phyloP scores from a whole-genome alignment of 2,888 invertebrate genomes.

The Archips crataeganus region DNA sequence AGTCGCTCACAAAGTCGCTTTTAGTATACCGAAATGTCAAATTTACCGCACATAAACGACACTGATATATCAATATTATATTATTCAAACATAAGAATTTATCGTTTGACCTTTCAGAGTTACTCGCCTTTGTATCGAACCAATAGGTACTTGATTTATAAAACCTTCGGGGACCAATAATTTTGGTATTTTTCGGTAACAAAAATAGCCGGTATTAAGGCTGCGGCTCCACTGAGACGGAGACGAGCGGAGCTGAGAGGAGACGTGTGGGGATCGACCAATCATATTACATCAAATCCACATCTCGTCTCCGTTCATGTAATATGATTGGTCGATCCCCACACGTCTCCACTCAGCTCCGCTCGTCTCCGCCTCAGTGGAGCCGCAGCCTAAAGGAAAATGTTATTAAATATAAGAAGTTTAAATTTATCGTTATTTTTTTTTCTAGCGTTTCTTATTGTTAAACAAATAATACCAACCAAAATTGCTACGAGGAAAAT shows the following conservation, averaged over 20 bases:
- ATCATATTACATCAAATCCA: no score
- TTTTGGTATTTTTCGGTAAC: background rate
- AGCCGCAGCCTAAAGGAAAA: background rate
- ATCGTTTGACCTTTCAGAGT: constrained; percentile 5
- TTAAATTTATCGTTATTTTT: background rate
- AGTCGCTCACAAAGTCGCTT: constrained; percentile 25
- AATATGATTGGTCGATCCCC: no score
- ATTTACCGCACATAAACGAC: constrained; percentile 24
- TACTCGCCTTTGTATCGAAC: background rate
- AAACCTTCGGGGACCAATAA: background rate
- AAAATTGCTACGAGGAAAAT: no score
- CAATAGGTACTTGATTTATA: background rate
- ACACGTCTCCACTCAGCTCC: no score
- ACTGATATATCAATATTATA: background rate
- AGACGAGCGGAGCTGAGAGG: no score
- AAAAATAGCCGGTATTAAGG: background rate
- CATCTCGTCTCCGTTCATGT: no score
- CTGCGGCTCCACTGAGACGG: no score
- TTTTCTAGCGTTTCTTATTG: no score
- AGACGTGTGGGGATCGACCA: no score
- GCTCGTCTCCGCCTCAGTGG: no score
- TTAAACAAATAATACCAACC: no score
- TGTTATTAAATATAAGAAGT: background rate
- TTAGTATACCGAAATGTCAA: constrained; percentile 32
- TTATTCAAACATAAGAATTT: background rate